A percentile compares a stretch with the other conserved stretches of the same genome.
Evolutionary conservation across 2,797 vertebrate species (phyloP).

Genomic region (Anguilla pacifica): DNA sequence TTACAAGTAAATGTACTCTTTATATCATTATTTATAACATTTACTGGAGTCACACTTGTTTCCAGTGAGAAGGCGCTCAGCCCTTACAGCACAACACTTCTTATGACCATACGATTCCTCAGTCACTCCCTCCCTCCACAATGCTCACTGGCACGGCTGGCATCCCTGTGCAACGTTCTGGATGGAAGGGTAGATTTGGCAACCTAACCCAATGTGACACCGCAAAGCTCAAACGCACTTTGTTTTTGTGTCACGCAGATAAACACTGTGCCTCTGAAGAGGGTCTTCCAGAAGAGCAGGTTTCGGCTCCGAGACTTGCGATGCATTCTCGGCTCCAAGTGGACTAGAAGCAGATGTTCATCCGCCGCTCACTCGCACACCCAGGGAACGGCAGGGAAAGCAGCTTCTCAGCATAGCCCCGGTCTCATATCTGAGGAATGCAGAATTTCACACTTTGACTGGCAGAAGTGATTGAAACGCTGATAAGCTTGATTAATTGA

Average conservation of each 20-base stretch:
- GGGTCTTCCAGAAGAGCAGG: slow-evolving; percentile 53
- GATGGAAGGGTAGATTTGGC: neutral
- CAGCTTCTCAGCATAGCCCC: slow-evolving; percentile 12
- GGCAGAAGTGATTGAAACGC: slow-evolving; percentile 58
- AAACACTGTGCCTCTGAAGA: slow-evolving; percentile 23
- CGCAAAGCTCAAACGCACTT: neutral
- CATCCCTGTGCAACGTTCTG: neutral
- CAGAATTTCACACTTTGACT: slow-evolving; percentile 54
- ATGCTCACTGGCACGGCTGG: slow-evolving; percentile 14
- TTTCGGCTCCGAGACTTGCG: slow-evolving; percentile 43
- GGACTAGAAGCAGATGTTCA: slow-evolving; percentile 68
- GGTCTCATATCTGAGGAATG: slow-evolving; percentile 33
- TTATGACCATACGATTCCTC: neutral
- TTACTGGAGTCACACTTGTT: neutral
- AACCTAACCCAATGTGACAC: slow-evolving; percentile 18
- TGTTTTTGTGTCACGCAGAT: slow-evolving; percentile 17
- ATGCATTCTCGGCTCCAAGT: slow-evolving; percentile 35
- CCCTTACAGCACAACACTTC: neutral
- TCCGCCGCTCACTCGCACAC: slow-evolving; percentile 40
- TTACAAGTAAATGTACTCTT: neutral
- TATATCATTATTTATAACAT: neutral
- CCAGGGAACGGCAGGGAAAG: neutral
- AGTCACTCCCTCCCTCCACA: slow-evolving; percentile 11
- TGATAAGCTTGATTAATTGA: slow-evolving; percentile 67
- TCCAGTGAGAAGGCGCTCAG: neutral